Evolutionary conservation across 2,888 invertebrate species (phyloP).

Genomic region (Criorhina ranunculi): DNA sequence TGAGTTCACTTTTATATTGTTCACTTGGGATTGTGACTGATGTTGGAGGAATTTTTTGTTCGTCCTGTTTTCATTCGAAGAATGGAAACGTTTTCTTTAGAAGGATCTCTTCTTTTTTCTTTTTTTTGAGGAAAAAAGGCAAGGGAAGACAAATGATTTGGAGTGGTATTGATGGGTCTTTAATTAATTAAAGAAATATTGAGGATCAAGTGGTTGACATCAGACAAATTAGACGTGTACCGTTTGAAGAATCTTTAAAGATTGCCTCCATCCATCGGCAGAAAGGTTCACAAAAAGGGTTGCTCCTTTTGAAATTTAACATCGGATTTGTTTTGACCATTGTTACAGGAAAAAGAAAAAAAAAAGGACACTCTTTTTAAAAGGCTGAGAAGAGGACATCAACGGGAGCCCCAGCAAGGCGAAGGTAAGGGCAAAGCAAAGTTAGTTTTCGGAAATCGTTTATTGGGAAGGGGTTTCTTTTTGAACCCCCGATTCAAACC

Average conservation of each 20-base stretch:
- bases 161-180: conserved; percentile 18
- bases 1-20: conserved; percentile 32
- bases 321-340: not conserved
- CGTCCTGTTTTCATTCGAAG: conserved; percentile 4
- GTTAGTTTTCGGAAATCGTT: too few species aligned
- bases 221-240: conserved; percentile 11
- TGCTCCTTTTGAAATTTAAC: not conserved
- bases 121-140: too few species aligned
- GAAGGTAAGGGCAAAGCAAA: too few species aligned
- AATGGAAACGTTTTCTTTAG: not conserved
- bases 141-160: not conserved
- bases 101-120: too few species aligned
- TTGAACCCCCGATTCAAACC: too few species aligned
- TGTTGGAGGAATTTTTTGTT: not conserved
- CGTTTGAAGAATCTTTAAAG: not conserved
- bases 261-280: not conserved
- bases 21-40: conserved; percentile 18
- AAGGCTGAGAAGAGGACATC: too few species aligned
- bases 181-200: conserved; percentile 31
- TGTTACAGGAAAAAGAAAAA: too few species aligned
- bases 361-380: too few species aligned
- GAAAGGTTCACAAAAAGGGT: not conserved
- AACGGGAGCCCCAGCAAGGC: too few species aligned
- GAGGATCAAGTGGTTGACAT: conserved; percentile 26
- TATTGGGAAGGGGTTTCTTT: too few species aligned